Conservation (phyloP, 2,113 vertebrate species). For the Rousettus leschenaultii region DNA sequence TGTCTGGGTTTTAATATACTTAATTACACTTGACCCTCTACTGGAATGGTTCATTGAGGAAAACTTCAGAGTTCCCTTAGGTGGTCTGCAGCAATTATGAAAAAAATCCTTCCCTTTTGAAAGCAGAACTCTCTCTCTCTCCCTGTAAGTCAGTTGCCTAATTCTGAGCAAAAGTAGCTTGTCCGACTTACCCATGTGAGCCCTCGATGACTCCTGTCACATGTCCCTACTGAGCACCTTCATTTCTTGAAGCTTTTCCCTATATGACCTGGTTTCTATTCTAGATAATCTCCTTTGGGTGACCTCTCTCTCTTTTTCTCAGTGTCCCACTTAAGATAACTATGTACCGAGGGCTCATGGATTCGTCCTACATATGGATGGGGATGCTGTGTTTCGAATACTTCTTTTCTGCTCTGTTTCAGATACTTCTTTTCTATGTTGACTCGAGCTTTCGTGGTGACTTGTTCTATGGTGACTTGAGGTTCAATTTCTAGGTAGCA, state of each 20-base stretch:
- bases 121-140: not conserved
- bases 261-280: slow-evolving; percentile 21
- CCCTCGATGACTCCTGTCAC: not conserved
- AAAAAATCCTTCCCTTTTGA: not conserved
- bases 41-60: not conserved
- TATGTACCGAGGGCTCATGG: not conserved
- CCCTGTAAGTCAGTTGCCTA: not conserved
- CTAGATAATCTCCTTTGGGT: not conserved
- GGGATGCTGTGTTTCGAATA: not conserved
- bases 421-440: no score
- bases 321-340: not conserved
- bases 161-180: not conserved
- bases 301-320: not conserved
- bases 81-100: not conserved
- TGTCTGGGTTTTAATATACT: not conserved
- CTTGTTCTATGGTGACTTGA: not conserved
- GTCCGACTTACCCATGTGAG: not conserved
- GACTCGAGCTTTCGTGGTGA: no score
- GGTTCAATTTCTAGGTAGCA: not conserved
- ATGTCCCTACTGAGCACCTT: not conserved
- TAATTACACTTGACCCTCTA: not conserved
- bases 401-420: not conserved
- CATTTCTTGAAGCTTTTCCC: not conserved
- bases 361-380: not conserved
- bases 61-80: not conserved